Percentiles rank a stretch among this genome's conserved stretches.
Evolutionary conservation across 2,113 vertebrate genomes (phyloP).

Genomic region (Cercocebus atys): DNA sequence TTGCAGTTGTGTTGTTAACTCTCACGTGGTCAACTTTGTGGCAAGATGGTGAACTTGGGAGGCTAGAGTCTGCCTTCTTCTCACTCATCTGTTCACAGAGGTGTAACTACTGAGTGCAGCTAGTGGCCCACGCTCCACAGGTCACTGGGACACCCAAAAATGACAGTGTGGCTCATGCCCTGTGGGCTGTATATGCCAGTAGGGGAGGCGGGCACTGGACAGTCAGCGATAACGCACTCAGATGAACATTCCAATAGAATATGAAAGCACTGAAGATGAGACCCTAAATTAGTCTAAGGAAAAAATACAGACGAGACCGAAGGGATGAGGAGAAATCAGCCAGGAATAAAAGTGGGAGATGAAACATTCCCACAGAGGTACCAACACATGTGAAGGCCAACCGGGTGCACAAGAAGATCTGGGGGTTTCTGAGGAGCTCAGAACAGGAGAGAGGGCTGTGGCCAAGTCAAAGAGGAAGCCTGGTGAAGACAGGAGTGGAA

Average conservation of each 20-base stretch:
- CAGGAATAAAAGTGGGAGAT: background rate
- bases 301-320: background rate
- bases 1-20: too few species aligned
- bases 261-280: background rate
- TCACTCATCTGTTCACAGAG: background rate
- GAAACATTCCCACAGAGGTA: background rate
- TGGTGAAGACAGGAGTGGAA: accelerated
- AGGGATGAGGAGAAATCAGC: background rate
- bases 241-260: background rate
- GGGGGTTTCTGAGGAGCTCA: background rate
- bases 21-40: background rate
- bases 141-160: background rate
- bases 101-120: background rate
- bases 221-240: accelerated
- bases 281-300: background rate
- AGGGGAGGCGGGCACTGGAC: too few species aligned
- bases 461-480: too few species aligned
- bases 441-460: background rate
- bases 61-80: background rate
- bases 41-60: background rate
- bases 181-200: accelerated
- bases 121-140: background rate
- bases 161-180: background rate
- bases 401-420: accelerated
- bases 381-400: accelerated